Base-by-base conservation (phyloP, 2,113 vertebrate genomes). In the Bothrops jararaca region DNA sequence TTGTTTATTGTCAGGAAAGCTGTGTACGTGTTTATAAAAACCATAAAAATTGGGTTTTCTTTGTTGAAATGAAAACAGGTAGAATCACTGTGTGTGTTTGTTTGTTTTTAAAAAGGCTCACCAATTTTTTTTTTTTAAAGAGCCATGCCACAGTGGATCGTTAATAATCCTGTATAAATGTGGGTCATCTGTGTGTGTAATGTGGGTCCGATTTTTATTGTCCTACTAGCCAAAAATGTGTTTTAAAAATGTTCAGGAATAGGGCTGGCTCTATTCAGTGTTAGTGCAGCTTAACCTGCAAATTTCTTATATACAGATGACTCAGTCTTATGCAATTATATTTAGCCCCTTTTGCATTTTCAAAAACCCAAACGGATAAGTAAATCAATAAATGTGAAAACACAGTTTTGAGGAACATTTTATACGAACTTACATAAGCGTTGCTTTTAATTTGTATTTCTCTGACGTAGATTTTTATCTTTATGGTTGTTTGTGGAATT, bases 401-500 rank as follows among this genome's bases (percentile, higher is more conserved):
- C 11, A 69, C 11, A 42, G 11, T 54, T 80, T 26, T 15, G 50
- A 20, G 12, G 4, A 91, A 91, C 7, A 5, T 23, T 7, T 60
- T 4, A 90, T 88, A 93, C 92, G 96, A 97, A 98, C 97, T 98
- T 97, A 98, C 98, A 96, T 96, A 93, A 96, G 96, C 95, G 89
- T 94, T 93, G 90, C 90, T 98, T 97, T 97, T 98, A 99, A 98
- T 99, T 99, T 97, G 98, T 98, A 98, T 99, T 99, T 98, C 99
- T 98, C 98, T 99, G 99, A 95, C 99, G 99, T 97, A 99, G 98
- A 97, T 99, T 99, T 98, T 99, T 99, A 97, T 99, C 99, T 98
- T 99, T 99, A 97, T 99, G 99, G 98, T 99, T 99, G 98, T 99
- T 99, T 97, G 99, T 99, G 95, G 99, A 99, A 98, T 99, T 99